Evolutionary conservation across 2,888 invertebrate genomes (phyloP).

Genomic region (Electrophaes corylata): DNA sequence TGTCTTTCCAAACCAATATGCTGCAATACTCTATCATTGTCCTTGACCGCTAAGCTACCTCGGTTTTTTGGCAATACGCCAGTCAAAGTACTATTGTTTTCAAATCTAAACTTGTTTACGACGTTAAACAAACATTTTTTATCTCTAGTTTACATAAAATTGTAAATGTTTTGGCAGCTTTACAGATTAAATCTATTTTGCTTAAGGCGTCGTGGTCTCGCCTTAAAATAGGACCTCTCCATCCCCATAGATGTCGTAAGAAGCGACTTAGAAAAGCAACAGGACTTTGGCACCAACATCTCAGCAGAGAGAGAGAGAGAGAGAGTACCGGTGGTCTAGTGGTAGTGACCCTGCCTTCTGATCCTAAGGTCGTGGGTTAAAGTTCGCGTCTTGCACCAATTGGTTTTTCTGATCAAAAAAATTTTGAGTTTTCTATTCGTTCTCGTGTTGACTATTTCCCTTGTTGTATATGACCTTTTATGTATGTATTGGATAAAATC

Average conservation of each 20-base stretch:
- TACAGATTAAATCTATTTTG: conserved; percentile 30
- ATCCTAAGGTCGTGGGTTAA: no score
- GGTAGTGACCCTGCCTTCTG: no score
- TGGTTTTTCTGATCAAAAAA: no score
- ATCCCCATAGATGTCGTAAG: no score
- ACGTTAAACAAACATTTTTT: conserved; percentile 29
- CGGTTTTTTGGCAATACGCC: conserved; percentile 39
- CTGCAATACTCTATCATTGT: conserved; percentile 5
- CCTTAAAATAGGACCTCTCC: no score
- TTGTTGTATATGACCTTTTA: conserved; percentile 8
- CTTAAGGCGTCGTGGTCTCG: no score
- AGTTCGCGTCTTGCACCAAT: no score
- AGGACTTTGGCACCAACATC: no score
- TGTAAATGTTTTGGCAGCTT: conserved; percentile 36
- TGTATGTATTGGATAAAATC: conserved; percentile 8
- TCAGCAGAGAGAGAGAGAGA: no score
- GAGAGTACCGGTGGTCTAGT: no score
- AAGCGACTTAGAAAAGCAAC: no score
- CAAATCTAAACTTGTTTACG: conserved; percentile 23
- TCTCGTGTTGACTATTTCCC: background rate
- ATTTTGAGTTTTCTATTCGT: background rate
- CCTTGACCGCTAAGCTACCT: conserved; percentile 41
- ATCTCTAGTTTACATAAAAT: conserved; percentile 26
- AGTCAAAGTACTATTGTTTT: conserved; percentile 26
- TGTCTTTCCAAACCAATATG: no score